Percentiles rank a stretch among this genome's conserved stretches.
These are phyloP conservation scores for Apamea crenata DNA, from an alignment of 2,888 invertebrate species.

Conservation along the genomic window DNA sequence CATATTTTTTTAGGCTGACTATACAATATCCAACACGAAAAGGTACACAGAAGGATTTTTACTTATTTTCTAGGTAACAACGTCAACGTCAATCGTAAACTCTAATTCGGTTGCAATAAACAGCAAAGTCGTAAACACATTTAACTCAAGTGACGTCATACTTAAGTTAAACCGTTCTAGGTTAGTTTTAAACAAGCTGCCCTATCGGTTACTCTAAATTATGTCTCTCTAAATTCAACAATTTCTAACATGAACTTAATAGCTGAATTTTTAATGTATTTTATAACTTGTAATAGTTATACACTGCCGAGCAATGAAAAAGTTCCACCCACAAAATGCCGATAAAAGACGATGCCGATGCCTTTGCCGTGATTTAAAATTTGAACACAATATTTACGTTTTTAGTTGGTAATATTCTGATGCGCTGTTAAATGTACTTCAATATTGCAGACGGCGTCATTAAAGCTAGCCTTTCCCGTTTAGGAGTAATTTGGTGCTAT, in stretches of 20 bases:
- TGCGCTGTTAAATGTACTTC: no score
- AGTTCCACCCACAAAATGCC: no score
- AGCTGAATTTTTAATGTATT: background rate
- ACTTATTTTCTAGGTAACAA: background rate
- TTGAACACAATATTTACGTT: no score
- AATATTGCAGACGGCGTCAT: no score
- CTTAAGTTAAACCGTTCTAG: conserved; percentile 13
- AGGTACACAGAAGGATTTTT: no score
- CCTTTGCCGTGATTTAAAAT: no score
- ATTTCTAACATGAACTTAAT: conserved; percentile 16
- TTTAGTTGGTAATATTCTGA: no score
- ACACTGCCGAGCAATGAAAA: no score
- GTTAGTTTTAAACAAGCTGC: conserved; percentile 12
- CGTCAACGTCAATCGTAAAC: conserved; percentile 14
- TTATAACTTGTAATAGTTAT: conserved; percentile 2
- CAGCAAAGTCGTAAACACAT: conserved; percentile 22
- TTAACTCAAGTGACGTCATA: conserved; percentile 5
- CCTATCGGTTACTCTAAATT: background rate
- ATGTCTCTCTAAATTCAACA: background rate
- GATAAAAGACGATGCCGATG: no score
- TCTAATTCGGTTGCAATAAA: conserved; percentile 14
- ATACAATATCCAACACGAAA: background rate
- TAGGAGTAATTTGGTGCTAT: no score
- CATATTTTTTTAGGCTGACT: background rate
- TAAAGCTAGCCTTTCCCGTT: no score